Base-by-base conservation (phyloP, 64 coral and sea anemone genomes). In the Pachyseris speciosa region DNA sequence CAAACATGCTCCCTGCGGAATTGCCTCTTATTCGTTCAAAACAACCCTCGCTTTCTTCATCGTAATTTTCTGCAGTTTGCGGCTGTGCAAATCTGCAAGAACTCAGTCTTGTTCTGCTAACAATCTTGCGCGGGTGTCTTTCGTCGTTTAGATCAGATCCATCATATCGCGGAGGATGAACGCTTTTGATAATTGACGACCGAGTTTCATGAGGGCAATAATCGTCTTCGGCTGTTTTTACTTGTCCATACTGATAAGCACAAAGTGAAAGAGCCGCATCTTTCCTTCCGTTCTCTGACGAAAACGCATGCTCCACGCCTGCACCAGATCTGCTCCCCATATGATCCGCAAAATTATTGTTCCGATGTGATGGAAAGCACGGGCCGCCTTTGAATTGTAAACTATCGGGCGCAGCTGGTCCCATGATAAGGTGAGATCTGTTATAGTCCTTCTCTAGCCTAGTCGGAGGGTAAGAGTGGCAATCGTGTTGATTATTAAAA, bases 1-100 rank as follows among this genome's bases (percentile, higher is more conserved):
- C 95, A 44, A 96, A 74, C 69, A 96, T 80, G 10, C 66, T 64
- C 22, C 74, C 91, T 34, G 72, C 12, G 8, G n/a, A n/a, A n/a
- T 67, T 75, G 32, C 43, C 84, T 72, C 78, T 85, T 47, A 37
- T 81, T 43, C 32, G 20, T 80, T 39, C 68, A 16, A 64, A 12
- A 80, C 38, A 78, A 13, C 51, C 61, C 20, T 44, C 75, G 6
- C 25, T 34, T 64, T 65, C 72, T n/a, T 78, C 84, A 1, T 88
- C 74, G 26, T 93, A 66, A 22, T 55, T 17, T 55, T 51, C 64
- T 61, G 22, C 69, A 47, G 74, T 15, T 70, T 66, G 84, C 4
- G 61, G 74, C 22, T 81, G 77, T 9, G 77, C 77, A 81, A 81
- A 81, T 39, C 77, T 81, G 25, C 77, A 81, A 61, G 77, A 81